Base-by-base conservation (phyloP, 2,113 vertebrate genomes). In the Cebidichthys violaceus region DNA sequence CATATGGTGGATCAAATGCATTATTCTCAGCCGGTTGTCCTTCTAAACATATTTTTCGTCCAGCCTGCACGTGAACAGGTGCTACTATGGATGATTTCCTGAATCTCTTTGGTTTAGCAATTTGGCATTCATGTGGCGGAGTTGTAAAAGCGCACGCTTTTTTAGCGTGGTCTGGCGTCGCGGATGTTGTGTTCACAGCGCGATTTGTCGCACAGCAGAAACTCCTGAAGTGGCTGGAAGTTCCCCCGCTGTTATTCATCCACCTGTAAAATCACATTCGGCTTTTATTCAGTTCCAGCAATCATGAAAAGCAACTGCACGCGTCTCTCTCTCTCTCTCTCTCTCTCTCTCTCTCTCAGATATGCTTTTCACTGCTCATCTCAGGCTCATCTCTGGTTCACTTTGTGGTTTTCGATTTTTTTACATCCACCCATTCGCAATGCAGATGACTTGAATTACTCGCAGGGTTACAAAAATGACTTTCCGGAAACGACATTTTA, bases 1-100 rank as follows among this genome's bases (percentile, higher is more conserved):
- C 85, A 81, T 80, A 74, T 79, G 71, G 54, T 75, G 61, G 81
- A 87, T 90, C 77, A 86, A n/a, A 71, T 90, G 81, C 61, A 78
- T 89, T 81, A 70, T 83, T 91, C 84, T 79, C 69, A 79, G 78
- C 75, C 83, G 62, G 64, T 77, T 72, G 60, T 82, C 62, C 85
- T 66, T 84, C 41, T 61, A 52, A 41, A 68, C 70, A 31, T 61
- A 24, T 50, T 39, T 47, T 81, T 80, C 75, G 13, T 81, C 45
- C 22, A 59, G 52, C 52, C 45, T 61, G 67, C 50, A 41, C 6
- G 47, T 33, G 47, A 81, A 69, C 80, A 90, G 79, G 87, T 90
- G 82, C 72, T 45, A 47, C 69, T 55, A 9, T 72, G 70, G 70
- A 59, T 8, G 14, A 45, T 27, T 39, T 77, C 77, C 43, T 67